Evolutionary conservation across 2,797 vertebrate genomes (phyloP), one percentile per base, ranked within the genome.

Genomic region (Champsocephalus gunnari): DNA sequence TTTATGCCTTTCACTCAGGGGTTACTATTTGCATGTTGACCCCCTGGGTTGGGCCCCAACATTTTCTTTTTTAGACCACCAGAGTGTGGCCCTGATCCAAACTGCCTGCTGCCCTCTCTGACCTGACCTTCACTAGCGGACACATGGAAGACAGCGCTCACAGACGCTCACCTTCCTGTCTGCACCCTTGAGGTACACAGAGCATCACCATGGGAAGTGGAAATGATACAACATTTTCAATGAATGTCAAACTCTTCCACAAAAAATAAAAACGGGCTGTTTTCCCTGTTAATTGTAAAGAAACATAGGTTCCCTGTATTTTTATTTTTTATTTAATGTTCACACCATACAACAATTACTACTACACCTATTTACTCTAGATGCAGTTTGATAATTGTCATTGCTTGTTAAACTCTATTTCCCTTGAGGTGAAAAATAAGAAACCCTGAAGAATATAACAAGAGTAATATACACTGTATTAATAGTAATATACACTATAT

Each of bases 1-100:
- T 77, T 80, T 79, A 21, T 66, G 67, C 72, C 79, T 91, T 90
- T 93, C 90, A 86, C 73, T 80, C 53, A n/a, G 85, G 77, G 90
- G 89, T 91, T 80, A 85, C 67, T 77, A 94, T 95, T 94, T 94
- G 89, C 92, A 94, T 94, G 81, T 87, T 94, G 91, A 93, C 89
- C 91, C 82, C 84, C 48, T 71, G 77, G 71, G 77, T 21, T 71
- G 75, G 75, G 87, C 87, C 88, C 74, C 63, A 73, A 72, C 44
- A 84, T 84, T 87, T 80, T 90, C 81, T 79, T 80, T 81, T 88
- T 84, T 74, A 85, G 87, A 89, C 82, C 90, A 88, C 81, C 71
- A 55, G 70, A 77, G 84, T 79, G 32, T 61, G 72, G 85, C 78
- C 83, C 55, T 14, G 17, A 66, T 80, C 71, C 84, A 87, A 80